phyloP scores from a whole-genome alignment of 2,888 invertebrate species.

The Cotesia congregata region DNA sequence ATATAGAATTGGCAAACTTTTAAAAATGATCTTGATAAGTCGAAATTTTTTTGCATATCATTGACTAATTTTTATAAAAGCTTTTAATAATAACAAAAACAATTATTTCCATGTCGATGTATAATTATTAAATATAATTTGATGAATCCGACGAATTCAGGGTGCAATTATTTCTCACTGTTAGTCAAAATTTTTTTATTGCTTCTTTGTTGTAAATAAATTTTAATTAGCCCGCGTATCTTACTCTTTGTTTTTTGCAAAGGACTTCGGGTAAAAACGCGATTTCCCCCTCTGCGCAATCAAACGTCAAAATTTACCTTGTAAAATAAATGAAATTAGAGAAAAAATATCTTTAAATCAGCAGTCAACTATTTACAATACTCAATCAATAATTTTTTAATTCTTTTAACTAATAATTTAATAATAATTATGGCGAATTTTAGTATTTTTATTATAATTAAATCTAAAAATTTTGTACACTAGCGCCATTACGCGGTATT shows the following conservation, averaged over 20 bases:
- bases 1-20: no score
- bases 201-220: constrained; percentile 2
- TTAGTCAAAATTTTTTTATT: background rate
- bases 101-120: no score
- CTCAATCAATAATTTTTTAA: constrained; percentile 1
- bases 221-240: constrained; percentile 50
- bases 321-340: constrained; percentile 30
- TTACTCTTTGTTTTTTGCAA: constrained; percentile 30
- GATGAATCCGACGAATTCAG: no score
- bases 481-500: constrained; percentile 61
- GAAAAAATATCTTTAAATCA: background rate
- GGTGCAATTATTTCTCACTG: background rate
- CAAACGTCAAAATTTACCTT: constrained; percentile 31
- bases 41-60: no score
- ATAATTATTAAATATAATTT: no score
- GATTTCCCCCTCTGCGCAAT: constrained; percentile 56
- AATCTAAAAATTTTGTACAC: constrained; percentile 19
- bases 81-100: no score
- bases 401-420: no score
- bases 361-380: background rate
- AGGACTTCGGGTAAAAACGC: constrained; percentile 52
- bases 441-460: constrained; percentile 24
- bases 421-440: background rate
- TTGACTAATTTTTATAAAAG: no score
- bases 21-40: no score